These are phyloP conservation scores for Philotrypesis tridentata DNA, from an alignment of 1,140 invertebrate genomes.

Conservation along the genomic window DNA sequence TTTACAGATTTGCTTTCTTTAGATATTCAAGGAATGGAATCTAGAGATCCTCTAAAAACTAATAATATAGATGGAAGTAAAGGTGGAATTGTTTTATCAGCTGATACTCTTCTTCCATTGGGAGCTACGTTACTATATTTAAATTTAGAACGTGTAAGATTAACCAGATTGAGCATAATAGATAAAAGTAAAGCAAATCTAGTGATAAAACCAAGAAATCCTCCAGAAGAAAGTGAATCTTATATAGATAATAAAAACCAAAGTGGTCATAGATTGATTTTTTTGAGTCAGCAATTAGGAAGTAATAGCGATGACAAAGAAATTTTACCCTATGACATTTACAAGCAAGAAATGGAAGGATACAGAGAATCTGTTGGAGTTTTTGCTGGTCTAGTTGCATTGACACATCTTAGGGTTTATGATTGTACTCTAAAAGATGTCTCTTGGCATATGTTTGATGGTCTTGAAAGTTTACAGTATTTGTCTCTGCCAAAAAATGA, in stretches of 20 bases:
- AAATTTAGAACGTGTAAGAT: slow-evolving; percentile 64
- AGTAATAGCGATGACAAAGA: slow-evolving; percentile 70
- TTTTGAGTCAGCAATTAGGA: slow-evolving; percentile 64
- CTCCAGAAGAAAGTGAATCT: slow-evolving; percentile 58
- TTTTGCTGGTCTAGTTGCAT: slow-evolving; percentile 75
- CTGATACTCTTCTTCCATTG: slow-evolving; percentile 63
- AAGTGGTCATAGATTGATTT: slow-evolving; percentile 66
- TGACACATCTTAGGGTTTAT: slow-evolving; percentile 77
- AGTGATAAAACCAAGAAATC: slow-evolving; percentile 63
- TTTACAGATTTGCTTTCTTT: slow-evolving; percentile 76
- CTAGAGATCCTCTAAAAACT: slow-evolving; percentile 48
- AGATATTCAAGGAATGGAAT: slow-evolving; percentile 77
- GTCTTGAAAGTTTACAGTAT: slow-evolving; percentile 75
- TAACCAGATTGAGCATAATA: slow-evolving; percentile 58
- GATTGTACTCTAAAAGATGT: slow-evolving; percentile 77
- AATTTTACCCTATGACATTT: slow-evolving; percentile 79
- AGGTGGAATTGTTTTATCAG: slow-evolving; percentile 60
- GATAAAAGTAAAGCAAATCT: slow-evolving; percentile 65
- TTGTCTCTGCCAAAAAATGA: slow-evolving; percentile 79
- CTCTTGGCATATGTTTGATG: slow-evolving; percentile 82
- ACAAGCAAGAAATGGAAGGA: slow-evolving; percentile 74
- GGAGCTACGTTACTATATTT: slow-evolving; percentile 64
- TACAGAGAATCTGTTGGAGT: slow-evolving; percentile 65
- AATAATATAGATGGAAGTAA: slow-evolving; percentile 13
- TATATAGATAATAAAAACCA: slow-evolving; percentile 45